Evolutionary conservation across 2,113 vertebrate genomes (phyloP).

Genomic region (Gobius niger): DNA sequence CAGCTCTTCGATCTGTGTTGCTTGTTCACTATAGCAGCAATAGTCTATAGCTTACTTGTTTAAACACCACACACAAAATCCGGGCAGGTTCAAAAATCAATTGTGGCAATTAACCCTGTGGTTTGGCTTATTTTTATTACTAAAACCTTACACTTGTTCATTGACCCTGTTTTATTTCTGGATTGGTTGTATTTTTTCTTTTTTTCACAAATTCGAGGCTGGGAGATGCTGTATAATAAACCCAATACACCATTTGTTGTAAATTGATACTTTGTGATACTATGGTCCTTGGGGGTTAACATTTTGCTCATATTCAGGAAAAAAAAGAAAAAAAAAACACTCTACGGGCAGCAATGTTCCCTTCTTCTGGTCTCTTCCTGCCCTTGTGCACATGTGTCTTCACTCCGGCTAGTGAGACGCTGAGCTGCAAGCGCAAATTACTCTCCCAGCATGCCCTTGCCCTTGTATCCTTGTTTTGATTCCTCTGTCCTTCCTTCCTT

Average conservation of each 20-base stretch:
- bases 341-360: constrained; percentile 1
- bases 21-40: too few relatives aligned
- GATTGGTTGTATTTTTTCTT: too few relatives aligned
- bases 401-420: constrained; percentile 61
- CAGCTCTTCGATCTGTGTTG: too few relatives aligned
- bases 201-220: too few relatives aligned
- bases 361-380: constrained; percentile 53
- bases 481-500: constrained; percentile 40
- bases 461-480: constrained; percentile 60
- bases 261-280: background rate
- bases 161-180: too few relatives aligned
- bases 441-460: constrained; percentile 66
- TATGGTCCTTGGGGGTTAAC: background rate
- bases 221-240: background rate
- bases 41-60: too few relatives aligned
- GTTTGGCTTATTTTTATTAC: too few relatives aligned
- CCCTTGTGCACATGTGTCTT: constrained; percentile 69
- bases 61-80: too few relatives aligned
- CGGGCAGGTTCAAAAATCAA: too few relatives aligned
- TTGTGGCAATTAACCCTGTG: too few relatives aligned
- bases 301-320: background rate
- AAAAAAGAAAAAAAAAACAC: background rate
- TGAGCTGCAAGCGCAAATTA: constrained; percentile 66
- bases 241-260: background rate
- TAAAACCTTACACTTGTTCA: too few relatives aligned